Evolutionary conservation across 2,797 vertebrate genomes (phyloP), one percentile per base, ranked within the genome.

Genomic region (Rhynchonycteris naso): DNA sequence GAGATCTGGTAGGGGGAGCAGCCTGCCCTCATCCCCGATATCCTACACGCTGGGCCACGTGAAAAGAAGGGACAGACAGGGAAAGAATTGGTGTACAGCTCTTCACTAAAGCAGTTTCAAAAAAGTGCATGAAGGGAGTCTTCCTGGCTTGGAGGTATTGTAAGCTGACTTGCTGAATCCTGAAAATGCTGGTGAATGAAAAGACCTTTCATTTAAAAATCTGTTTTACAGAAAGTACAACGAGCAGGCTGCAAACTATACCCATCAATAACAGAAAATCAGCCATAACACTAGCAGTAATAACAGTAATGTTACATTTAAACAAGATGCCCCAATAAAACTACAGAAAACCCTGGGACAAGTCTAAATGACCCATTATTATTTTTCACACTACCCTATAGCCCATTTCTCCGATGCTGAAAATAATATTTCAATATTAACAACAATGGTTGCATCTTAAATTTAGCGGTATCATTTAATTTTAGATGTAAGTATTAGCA

Each of bases 401-500:
- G 4, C 13, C 75, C 47, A 22, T 95, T 96, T 84, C 68, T 56
- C 78, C 58, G 54, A 16, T 81, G 87, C 56, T 92, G 83, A 54
- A 75, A 33, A 54, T 4, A 28, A 28, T 28, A 71, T 19, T 74
- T 74, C 19, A 85, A 92, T 94, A 90, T 93, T 93, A 95, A 56
- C 56, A 92, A 89, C 2, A 22, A 61, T 13, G 33, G 58, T 35
- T 83, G 61, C 69, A 88, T 80, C 69, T 82, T 72, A 79, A 97
- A 96, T 80, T 58, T 78, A 92, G 69, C 43, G 38, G 30, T 14
- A 0, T 68, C 61, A 0, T 91, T 95, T 95, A 33, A 86, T 72
- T 97, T 95, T 91, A 94, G 95, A 83, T 81, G 15, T 63, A 75
- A n/a, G 21, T 28, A 72, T 85, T 93, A 80, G 47, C 90, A 80